Conservation (phyloP, 2,797 vertebrate genomes). For the Sibirionetta formosa region DNA sequence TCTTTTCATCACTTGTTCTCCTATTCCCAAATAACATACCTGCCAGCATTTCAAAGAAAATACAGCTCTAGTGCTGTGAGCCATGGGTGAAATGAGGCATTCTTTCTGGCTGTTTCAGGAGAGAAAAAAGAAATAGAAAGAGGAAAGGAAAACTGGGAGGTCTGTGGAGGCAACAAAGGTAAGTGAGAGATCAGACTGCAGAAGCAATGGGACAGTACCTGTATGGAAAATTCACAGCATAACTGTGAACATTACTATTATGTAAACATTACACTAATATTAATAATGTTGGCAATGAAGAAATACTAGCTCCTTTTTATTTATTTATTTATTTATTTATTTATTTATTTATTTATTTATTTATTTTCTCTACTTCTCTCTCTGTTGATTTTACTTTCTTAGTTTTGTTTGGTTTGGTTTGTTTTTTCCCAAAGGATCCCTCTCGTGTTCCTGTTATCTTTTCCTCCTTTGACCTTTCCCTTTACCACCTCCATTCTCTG, state of each 20-base stretch:
- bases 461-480: not conserved
- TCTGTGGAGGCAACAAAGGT: not conserved
- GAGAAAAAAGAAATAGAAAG: not conserved
- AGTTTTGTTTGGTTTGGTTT: not conserved
- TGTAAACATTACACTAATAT: not conserved
- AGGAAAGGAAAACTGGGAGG: not conserved
- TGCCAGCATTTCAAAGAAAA: not conserved
- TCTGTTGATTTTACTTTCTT: not conserved
- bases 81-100: not conserved
- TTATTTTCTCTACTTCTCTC: not conserved
- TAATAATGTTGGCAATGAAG: not conserved
- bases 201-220: not conserved
- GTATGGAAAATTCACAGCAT: rapidly evolving
- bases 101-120: not conserved
- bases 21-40: not conserved
- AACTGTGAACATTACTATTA: not conserved
- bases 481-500: not conserved
- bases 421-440: not conserved
- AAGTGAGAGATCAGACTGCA: not conserved
- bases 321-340: no score
- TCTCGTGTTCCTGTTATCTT: not conserved
- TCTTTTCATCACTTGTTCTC: not conserved
- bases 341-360: no score
- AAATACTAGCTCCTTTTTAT: not conserved
- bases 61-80: not conserved